Percentiles rank a stretch among this genome's conserved stretches.
Evolutionary conservation across 2,888 invertebrate species (phyloP).

Genomic region (Metalampra italica): DNA sequence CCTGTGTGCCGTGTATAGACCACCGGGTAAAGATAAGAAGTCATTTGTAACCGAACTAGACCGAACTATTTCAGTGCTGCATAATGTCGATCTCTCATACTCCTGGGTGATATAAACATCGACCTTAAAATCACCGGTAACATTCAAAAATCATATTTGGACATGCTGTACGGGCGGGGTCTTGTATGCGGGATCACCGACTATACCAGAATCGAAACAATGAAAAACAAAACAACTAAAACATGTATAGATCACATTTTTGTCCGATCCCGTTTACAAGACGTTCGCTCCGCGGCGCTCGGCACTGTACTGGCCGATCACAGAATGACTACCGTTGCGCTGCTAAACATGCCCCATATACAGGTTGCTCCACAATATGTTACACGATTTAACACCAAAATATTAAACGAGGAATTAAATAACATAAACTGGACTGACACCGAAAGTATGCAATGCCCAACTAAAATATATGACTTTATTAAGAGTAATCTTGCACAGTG

Average conservation of each 20-base stretch:
- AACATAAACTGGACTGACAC: too few species aligned
- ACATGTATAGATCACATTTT: not conserved
- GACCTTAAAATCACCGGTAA: not conserved
- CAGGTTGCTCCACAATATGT: too few species aligned
- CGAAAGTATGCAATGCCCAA: conserved; percentile 5
- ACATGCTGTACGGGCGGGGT: too few species aligned
- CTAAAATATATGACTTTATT: not conserved
- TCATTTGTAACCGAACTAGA: conserved; percentile 12
- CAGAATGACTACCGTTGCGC: not conserved
- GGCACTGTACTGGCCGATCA: conserved; percentile 3
- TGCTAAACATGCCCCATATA: not conserved
- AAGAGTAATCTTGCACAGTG: not conserved
- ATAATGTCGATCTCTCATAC: conserved; percentile 4
- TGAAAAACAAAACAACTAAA: too few species aligned
- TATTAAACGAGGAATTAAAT: conserved; percentile 3
- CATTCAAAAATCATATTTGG: not conserved
- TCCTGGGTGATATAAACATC: conserved; percentile 13
- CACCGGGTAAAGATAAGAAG: conserved; percentile 9
- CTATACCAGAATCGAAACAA: too few species aligned
- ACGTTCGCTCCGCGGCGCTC: too few species aligned
- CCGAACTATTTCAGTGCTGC: conserved; percentile 1
- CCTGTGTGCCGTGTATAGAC: conserved; percentile 13
- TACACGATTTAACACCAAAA: not conserved
- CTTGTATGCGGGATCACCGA: too few species aligned
- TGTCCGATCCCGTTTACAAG: not conserved